Conservation (phyloP, 2,888 invertebrate species). For the Andrena flavipes region DNA sequence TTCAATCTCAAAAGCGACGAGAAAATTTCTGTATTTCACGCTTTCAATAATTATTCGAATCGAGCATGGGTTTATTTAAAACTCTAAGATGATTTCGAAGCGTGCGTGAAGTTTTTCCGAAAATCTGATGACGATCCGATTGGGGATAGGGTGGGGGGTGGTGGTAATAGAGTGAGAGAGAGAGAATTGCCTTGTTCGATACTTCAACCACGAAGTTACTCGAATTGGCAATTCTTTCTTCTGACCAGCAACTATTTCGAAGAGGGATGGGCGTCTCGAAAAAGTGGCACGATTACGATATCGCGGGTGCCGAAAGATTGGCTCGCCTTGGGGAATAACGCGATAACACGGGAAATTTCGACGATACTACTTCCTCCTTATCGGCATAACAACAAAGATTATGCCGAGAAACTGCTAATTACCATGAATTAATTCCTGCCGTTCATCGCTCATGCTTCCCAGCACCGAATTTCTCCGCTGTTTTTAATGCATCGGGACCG, state of each 20-base stretch:
- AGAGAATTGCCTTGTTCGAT: no score
- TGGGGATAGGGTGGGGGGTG: no score
- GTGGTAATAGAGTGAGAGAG: no score
- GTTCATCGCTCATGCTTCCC: not conserved
- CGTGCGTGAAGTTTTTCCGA: no score
- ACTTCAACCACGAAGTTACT: no score
- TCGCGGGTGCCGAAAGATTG: slow-evolving; percentile 64
- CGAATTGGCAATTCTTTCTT: not conserved
- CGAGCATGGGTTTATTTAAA: no score
- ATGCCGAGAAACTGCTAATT: slow-evolving; percentile 37
- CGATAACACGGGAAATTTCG: slow-evolving; percentile 68
- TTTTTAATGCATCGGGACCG: not conserved
- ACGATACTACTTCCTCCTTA: slow-evolving; percentile 60
- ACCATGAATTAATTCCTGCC: slow-evolving; percentile 19
- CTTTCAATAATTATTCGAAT: not conserved
- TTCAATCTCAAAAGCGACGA: not conserved
- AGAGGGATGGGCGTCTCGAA: slow-evolving; percentile 33
- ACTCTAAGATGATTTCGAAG: no score
- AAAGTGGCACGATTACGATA: slow-evolving; percentile 61
- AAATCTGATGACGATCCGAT: no score
- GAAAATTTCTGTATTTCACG: no score
- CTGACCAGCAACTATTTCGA: not conserved
- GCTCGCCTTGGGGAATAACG: slow-evolving; percentile 56
- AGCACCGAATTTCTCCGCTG: no score
- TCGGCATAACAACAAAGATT: slow-evolving; percentile 53